Base-by-base conservation (phyloP, 2,797 vertebrate species). In the Pagetopsis macropterus region DNA sequence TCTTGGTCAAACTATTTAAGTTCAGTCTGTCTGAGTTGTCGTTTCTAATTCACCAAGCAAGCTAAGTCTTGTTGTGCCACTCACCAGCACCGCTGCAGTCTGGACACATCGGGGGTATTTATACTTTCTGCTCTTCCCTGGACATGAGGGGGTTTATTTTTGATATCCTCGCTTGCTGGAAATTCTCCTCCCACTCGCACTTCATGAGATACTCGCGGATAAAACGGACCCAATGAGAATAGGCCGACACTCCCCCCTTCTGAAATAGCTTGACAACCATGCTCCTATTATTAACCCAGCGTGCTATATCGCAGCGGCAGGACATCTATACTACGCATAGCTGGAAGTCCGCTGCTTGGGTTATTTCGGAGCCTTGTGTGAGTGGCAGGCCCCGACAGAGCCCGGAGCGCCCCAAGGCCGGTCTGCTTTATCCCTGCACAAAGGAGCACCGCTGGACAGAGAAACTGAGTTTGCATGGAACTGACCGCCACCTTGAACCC, bases 91-190 rank as follows among this genome's bases (percentile, higher is more conserved):
- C 79, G 77, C 88, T 86, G 91, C 90, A 90, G 90, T 89, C 91
- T 89, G 94, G 89, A 86, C 45, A 83, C 84, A 85, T 88, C 92
- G 84, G 91, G 89, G 86, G 93, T 97, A 97, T 98, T 97, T 99
- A 98, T 98, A 98, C 95, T 83, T 92, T 93, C 92, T 91, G 90
- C 93, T 94, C 93, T 93, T 93, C 95, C 93, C 94, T 94, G 94
- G 96, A 96, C 95, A 94, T 88, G 94, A 94, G 96, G 95, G 93
- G 95, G 94, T 95, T 96, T 97, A 96, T 98, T 97, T 96, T 95
- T 92, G 95, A 97, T 93, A 88, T 95, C 94, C 92, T 93, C 92
- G 89, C 90, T 91, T 94, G 94, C 91, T 95, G 88, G 92, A 95
- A 91, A 95, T 93, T 95, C 96, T 95, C 96, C 96, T 96, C 97